These are phyloP conservation scores for Orbicella faveolata DNA, from an alignment of 64 coral and sea anemone genomes.

Conservation along the genomic window DNA sequence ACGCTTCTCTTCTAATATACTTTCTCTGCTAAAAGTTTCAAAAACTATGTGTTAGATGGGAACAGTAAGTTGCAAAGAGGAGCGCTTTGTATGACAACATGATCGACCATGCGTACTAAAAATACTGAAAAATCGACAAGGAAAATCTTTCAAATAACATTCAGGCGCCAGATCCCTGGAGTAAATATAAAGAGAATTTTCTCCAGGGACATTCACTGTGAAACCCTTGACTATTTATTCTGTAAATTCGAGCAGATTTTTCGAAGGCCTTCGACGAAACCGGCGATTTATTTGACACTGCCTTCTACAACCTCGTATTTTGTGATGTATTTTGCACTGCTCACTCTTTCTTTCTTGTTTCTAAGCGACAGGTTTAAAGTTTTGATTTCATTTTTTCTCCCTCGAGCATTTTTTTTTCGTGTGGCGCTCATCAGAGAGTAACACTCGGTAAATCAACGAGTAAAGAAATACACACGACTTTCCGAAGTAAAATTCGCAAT, in stretches of 20 bases:
- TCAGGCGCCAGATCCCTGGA: slow-evolving; percentile 48
- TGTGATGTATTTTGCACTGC: neutral
- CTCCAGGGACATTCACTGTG: neutral
- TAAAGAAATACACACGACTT: neutral
- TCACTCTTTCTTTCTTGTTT: neutral
- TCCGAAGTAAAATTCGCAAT: neutral
- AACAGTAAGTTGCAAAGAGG: neutral
- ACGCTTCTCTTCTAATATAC: neutral
- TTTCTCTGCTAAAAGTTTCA: neutral
- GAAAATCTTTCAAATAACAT: slow-evolving; percentile 54
- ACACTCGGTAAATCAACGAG: neutral
- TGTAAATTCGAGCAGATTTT: neutral
- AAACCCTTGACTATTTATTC: neutral
- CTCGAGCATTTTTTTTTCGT: neutral
- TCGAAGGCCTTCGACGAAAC: neutral
- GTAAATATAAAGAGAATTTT: slow-evolving; percentile 16
- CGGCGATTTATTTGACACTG: neutral
- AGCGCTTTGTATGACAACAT: slow-evolving; percentile 19
- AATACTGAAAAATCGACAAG: slow-evolving; percentile 61
- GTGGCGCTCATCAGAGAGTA: neutral
- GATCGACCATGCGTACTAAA: slow-evolving; percentile 75
- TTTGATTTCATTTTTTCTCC: slow-evolving; percentile 12
- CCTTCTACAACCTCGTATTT: neutral
- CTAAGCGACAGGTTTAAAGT: neutral
- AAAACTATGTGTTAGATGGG: neutral